Evolutionary conservation across 2,888 invertebrate genomes (phyloP), one percentile per base, ranked within the genome.

Genomic region (Xanthia togata): DNA sequence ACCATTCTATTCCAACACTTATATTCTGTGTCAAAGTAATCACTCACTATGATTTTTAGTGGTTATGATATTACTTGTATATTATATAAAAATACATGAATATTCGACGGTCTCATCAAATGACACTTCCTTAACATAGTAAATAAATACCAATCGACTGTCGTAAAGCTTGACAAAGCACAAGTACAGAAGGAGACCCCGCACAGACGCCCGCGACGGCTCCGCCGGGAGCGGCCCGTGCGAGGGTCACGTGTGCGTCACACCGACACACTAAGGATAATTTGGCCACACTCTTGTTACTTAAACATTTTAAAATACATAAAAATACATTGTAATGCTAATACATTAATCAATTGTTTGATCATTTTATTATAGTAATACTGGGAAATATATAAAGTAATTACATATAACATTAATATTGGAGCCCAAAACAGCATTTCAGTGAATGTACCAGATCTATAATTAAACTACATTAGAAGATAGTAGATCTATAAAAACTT

Each of bases 231-330:
- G 31, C 31, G 31, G 2, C 31, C 2, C 31, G 31, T 2, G 31
- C 31, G 9, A 38, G n/a, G 31, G 20, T n/a, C n/a, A 0, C 26
- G 57, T 17, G 41, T 31, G 41, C 79, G 38, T n/a, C 67, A 31
- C 69, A 50, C 26, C 59, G 44, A 82, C 65, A 69, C 72, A 90
- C 94, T 94, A 93, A 86, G 81, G 41, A 93, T 93, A 93, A 94
- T 94, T 94, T 94, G 94, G 94, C 94, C 93, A 92, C 93, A 87
- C 70, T 86, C 76, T 83, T 85, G 73, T 82, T 83, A 76, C 77
- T 80, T 76, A 75, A 76, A 79, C 31, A 60, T 73, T 63, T 63
- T 31, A 73, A 70, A 62, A 73, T 76, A 64, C 57, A 53, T 68
- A 35, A 44, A 26, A 62, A 65, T 69, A 64, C 26, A 60, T 71